Evolutionary conservation across 2,888 invertebrate species (phyloP).

Genomic region (Chrysolina oricalcia): DNA sequence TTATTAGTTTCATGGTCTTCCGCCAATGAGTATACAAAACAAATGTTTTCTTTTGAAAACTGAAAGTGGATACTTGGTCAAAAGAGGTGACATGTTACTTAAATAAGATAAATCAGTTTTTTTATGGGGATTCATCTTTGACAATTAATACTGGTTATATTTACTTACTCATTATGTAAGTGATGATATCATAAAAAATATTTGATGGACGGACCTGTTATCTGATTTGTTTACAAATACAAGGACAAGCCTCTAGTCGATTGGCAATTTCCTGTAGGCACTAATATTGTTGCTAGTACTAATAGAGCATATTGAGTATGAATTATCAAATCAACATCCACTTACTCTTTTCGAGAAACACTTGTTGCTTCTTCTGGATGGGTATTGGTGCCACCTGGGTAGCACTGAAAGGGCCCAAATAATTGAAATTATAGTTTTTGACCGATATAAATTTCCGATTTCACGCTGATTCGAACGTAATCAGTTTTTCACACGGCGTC

Average conservation of each 20-base stretch:
- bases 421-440: background rate
- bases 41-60: too few relatives aligned
- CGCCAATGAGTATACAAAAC: too few relatives aligned
- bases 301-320: background rate
- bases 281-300: background rate
- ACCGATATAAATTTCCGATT: background rate
- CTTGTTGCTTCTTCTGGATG: slow-evolving; percentile 1
- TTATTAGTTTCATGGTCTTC: too few relatives aligned
- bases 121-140: too few relatives aligned
- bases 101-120: too few relatives aligned
- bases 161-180: background rate
- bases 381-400: background rate
- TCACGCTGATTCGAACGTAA: slow-evolving; percentile 4
- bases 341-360: background rate
- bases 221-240: background rate
- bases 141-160: too few relatives aligned
- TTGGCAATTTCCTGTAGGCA: background rate
- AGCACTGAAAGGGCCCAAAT: background rate
- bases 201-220: background rate
- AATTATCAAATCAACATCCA: background rate
- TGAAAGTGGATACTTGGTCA: too few relatives aligned
- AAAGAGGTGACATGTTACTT: too few relatives aligned
- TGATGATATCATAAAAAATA: background rate
- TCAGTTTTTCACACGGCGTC: slow-evolving; percentile 45
- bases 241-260: background rate